Evolutionary conservation across 2,113 vertebrate genomes (phyloP).

Genomic region (Cacatua alba): DNA sequence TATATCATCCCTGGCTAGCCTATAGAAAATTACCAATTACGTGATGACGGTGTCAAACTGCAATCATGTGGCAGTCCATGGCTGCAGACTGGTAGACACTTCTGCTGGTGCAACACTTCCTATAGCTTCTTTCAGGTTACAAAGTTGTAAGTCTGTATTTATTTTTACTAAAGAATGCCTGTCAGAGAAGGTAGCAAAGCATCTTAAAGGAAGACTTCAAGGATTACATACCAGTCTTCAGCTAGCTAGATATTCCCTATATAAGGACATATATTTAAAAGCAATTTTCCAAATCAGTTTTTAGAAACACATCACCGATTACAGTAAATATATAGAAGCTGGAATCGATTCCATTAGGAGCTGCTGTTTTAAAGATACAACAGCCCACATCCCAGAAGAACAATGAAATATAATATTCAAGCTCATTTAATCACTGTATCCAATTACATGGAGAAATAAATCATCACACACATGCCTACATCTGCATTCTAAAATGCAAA

Average conservation of each 20-base stretch:
- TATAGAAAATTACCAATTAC: neutral
- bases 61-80: neutral
- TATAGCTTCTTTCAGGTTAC: neutral
- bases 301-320: neutral
- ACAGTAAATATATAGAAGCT: neutral
- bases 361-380: neutral
- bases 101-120: neutral
- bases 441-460: constrained; percentile 61
- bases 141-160: neutral
- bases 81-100: neutral
- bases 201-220: neutral
- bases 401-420: constrained; percentile 44
- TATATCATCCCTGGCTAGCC: neutral
- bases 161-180: neutral
- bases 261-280: neutral
- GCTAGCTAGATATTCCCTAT: neutral
- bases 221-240: neutral
- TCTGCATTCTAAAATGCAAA: constrained; percentile 55
- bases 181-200: neutral
- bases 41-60: neutral
- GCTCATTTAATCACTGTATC: constrained; percentile 57
- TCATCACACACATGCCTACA: neutral
- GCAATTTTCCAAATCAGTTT: neutral
- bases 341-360: constrained; percentile 18
- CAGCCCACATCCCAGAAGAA: constrained; percentile 37